Evolutionary conservation across 2,113 vertebrate species (phyloP).

Genomic region (Cephalopterus ornatus): DNA sequence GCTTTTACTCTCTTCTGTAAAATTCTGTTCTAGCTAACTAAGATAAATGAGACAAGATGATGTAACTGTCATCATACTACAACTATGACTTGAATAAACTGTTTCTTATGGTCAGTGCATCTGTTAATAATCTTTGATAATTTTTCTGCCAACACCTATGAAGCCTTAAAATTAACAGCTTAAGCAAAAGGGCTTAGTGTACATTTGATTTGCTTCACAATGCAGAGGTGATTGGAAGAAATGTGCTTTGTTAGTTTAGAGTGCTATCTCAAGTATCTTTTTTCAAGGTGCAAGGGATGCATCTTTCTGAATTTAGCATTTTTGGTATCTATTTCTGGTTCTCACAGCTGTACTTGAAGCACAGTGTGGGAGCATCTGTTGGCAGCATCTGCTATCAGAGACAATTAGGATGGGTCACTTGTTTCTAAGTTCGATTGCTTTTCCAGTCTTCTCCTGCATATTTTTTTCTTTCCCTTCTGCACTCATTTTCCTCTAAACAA

Average conservation of each 20-base stretch:
- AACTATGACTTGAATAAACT: not conserved
- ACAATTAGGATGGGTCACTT: constrained; percentile 46
- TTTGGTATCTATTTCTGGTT: not conserved
- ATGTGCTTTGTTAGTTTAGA: not conserved
- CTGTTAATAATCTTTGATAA: not conserved
- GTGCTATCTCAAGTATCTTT: not conserved
- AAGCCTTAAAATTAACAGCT: not conserved
- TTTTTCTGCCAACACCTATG: not conserved
- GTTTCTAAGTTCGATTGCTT: constrained; percentile 5
- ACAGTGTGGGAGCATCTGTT: constrained; percentile 46
- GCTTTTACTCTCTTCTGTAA: not conserved
- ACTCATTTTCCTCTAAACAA: not conserved
- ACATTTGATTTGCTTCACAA: not conserved
- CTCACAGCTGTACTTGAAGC: constrained; percentile 18
- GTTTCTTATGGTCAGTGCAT: not conserved
- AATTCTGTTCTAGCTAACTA: not conserved
- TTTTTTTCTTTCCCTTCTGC: not conserved
- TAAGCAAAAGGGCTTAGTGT: not conserved
- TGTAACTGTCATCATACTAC: not conserved
- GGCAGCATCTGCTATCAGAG: constrained; percentile 36
- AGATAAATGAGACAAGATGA: not conserved
- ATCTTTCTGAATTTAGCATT: not conserved
- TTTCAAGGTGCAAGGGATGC: not conserved
- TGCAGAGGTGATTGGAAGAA: not conserved
- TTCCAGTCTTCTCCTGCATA: not conserved